Evolutionary conservation across 2,113 vertebrate species (phyloP).

Genomic region (Sialia sialis): DNA sequence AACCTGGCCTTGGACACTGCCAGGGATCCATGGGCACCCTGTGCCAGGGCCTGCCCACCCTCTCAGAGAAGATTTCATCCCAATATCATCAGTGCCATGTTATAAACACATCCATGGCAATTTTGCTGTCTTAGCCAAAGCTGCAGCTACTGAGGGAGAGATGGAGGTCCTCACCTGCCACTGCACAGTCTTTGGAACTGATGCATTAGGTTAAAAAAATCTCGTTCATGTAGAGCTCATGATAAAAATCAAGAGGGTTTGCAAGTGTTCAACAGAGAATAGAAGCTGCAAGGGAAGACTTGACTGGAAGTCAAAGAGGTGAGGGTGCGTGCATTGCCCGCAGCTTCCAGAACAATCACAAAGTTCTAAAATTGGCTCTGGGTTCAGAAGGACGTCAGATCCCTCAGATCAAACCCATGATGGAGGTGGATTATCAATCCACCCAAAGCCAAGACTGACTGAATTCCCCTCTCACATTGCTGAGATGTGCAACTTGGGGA

Average conservation of each 20-base stretch:
- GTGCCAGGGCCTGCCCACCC: neutral
- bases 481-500: neutral
- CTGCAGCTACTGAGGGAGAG: neutral
- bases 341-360: neutral
- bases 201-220: neutral
- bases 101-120: rapidly evolving
- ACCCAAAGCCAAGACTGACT: neutral
- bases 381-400: neutral
- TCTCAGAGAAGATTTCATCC: neutral
- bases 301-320: neutral
- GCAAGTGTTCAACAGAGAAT: neutral
- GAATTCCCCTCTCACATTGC: conserved; percentile 13
- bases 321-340: neutral
- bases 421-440: neutral
- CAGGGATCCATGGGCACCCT: neutral
- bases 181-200: rapidly evolving
- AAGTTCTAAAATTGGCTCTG: neutral
- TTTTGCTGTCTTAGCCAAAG: neutral
- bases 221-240: neutral
- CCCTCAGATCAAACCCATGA: neutral
- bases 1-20: neutral
- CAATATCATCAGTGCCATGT: rapidly evolving
- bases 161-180: neutral
- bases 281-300: neutral
- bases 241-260: neutral